Evolutionary conservation across 2,797 vertebrate species (phyloP).

Genomic region (Paramormyrops hopkinsi): DNA sequence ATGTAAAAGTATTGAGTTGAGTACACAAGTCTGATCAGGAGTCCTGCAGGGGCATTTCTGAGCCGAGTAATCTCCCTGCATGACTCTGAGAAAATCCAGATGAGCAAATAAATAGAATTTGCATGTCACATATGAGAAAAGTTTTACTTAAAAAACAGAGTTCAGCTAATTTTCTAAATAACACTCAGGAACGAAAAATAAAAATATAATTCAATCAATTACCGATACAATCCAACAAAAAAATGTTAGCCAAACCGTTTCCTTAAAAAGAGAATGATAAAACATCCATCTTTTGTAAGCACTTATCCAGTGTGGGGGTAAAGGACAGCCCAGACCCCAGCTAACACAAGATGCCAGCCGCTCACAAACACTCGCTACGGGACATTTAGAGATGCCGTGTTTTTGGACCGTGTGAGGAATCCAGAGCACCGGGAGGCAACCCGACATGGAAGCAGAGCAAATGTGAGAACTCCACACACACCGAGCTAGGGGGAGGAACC

Average conservation of each 20-base stretch:
- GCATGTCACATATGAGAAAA: too few species aligned
- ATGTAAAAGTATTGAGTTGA: not conserved
- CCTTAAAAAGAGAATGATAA: not conserved
- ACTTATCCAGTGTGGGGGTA: not conserved
- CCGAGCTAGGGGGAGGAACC: not conserved
- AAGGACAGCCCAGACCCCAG: not conserved
- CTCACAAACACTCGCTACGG: not conserved
- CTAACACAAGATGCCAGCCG: not conserved
- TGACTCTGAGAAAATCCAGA: not conserved
- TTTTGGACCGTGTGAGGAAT: not conserved
- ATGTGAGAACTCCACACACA: not conserved
- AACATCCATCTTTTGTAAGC: not conserved
- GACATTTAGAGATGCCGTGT: not conserved
- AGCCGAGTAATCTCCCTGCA: not conserved
- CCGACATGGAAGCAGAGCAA: not conserved
- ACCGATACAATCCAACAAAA: not conserved
- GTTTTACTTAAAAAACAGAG: not conserved
- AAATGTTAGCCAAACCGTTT: not conserved
- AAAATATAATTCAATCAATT: not conserved
- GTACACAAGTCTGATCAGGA: not conserved
- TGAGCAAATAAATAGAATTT: not conserved
- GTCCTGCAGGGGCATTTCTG: not conserved
- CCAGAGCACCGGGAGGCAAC: not conserved
- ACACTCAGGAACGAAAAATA: not conserved
- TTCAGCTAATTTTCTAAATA: not conserved